These are phyloP conservation scores for Ochotona curzoniae DNA, from an alignment of 2,113 vertebrate genomes.

Conservation along the genomic window DNA sequence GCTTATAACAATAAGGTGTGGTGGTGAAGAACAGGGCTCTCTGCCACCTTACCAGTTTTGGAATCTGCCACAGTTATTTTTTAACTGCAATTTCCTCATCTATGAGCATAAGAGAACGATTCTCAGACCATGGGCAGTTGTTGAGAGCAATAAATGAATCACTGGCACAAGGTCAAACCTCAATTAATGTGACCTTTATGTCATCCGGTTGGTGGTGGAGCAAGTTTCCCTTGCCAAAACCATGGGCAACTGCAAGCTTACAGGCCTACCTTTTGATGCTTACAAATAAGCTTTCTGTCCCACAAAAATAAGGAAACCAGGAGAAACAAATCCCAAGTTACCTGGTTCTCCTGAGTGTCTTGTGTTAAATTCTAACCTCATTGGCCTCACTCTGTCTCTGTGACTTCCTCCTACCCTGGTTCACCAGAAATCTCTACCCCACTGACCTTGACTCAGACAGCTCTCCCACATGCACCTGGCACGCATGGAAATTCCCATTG, in stretches of 20 bases:
- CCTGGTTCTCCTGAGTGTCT: neutral
- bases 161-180: neutral
- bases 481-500: neutral
- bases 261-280: neutral
- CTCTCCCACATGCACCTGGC: neutral
- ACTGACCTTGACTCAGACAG: neutral
- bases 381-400: neutral
- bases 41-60: constrained; percentile 1
- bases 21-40: neutral
- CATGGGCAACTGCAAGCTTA: neutral
- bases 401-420: neutral
- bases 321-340: neutral
- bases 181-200: neutral
- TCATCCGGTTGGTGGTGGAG: rapidly evolving
- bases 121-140: neutral
- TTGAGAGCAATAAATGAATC: constrained; percentile 7
- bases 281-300: neutral
- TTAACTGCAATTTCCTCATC: constrained; percentile 44
- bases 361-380: neutral
- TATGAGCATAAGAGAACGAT: neutral
- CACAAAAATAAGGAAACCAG: neutral
- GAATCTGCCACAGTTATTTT: constrained; percentile 45
- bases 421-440: neutral
- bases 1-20: neutral
- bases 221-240: neutral